Base-by-base conservation (phyloP, 2,888 invertebrate genomes). In the Melinopterus prodromus region DNA sequence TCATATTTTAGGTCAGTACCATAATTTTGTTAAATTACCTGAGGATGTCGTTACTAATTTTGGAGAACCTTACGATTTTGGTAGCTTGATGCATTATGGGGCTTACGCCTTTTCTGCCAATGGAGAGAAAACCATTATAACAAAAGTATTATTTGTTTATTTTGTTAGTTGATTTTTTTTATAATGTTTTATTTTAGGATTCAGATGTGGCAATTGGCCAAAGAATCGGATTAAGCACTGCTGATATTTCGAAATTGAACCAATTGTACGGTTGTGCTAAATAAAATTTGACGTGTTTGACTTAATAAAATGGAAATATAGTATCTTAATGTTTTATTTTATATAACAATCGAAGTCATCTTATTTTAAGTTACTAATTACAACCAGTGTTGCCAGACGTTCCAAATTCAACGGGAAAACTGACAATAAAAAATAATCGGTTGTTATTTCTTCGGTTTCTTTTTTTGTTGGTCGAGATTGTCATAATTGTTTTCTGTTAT, bases 31-130 rank as follows among this genome's bases (percentile, higher is more conserved):
- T 71, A 95, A 94, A 85, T 94, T 94, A 85, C 91, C 91, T 6
- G 91, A 91, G n/a, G 90, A 91, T 9, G 91, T 91, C 2, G 91
- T 94, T 6, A 92, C 93, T 0, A 93, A 94, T 85, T 94, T 92
- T 84, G 93, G 93, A 0, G 91, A 93, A 69, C 88, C 90, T 3
- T 95, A 95, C 84, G 95, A 95, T 87, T 95, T 94, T 83, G 90
- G 89, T 7, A 94, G 94, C 85, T 92, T 95, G 0, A 94, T 95
- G 94, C 95, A 95, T 85, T 95, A 95, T 84, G 92, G 93, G 72
- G 90, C 90, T 37, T 89, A 88, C 36, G 94, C 94, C 0, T 95
- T 95, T 86, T 92, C 94, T 0, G 92, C 91, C 84, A 93, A 94
- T 87, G 93, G 92, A 69, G 90, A 92, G 82, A 90, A 90, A 72